These are phyloP conservation scores for Smutsia gigantea DNA, from an alignment of 2,797 vertebrate genomes.

Conservation along the genomic window DNA sequence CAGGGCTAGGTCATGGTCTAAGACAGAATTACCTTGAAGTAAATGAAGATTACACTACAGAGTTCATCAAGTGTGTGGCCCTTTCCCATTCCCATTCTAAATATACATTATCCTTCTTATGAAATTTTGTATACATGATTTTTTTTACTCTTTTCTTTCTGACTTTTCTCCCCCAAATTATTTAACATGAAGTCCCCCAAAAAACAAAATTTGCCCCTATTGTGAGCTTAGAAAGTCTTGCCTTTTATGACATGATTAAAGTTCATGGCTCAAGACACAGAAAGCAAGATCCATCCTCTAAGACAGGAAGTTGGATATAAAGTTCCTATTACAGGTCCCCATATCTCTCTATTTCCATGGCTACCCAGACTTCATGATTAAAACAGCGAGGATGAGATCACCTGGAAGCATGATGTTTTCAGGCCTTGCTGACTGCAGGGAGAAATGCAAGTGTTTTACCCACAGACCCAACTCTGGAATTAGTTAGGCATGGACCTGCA, in stretches of 20 bases:
- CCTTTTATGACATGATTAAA: not conserved
- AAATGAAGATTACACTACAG: not conserved
- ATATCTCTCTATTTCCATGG: not conserved
- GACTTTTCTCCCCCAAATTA: not conserved
- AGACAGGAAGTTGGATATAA: not conserved
- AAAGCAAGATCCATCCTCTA: not conserved
- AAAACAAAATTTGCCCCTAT: not conserved
- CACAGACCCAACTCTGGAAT: not conserved
- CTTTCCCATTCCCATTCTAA: not conserved
- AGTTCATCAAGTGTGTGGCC: not conserved
- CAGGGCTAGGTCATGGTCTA: not conserved
- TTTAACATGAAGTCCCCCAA: not conserved
- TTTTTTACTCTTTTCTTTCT: not conserved
- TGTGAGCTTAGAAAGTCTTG: not conserved
- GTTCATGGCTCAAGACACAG: not conserved
- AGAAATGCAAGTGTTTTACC: rapidly evolving
- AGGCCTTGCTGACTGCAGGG: not conserved
- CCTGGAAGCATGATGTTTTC: not conserved
- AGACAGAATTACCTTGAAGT: not conserved
- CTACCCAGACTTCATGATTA: not conserved
- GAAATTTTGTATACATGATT: not conserved
- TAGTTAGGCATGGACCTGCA: not conserved
- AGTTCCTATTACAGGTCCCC: not conserved
- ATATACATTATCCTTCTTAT: not conserved
- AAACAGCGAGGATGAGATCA: not conserved